A percentile compares a stretch with the other conserved stretches of the same genome.
Evolutionary conservation across 2,113 vertebrate species (phyloP).

Genomic region (Plotosus lineatus): DNA sequence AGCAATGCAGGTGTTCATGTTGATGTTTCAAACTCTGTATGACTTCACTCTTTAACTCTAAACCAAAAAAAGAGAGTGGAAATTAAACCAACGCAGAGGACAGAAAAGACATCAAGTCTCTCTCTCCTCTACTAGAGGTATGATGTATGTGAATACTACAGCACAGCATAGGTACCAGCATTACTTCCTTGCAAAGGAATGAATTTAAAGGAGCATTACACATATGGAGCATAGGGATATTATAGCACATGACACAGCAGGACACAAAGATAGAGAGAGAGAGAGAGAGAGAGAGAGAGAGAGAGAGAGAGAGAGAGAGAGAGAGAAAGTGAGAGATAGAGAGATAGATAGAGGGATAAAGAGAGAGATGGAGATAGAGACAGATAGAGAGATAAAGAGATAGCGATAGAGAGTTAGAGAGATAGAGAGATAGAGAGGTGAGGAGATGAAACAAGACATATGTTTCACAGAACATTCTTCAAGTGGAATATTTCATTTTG

Average conservation of each 20-base stretch:
- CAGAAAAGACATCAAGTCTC: neutral
- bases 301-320: conserved; percentile 36
- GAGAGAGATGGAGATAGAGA: conserved; percentile 27
- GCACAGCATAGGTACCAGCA: too few relatives aligned
- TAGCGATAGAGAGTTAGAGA: too few relatives aligned
- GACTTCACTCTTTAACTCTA: conserved; percentile 23
- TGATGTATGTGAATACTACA: conserved; percentile 36
- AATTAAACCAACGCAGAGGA: conserved; percentile 11
- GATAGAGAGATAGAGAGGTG: conserved; percentile 36
- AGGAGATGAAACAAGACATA: conserved; percentile 34
- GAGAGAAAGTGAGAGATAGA: conserved; percentile 39
- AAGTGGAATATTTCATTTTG: conserved; percentile 16
- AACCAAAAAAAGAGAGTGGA: conserved; percentile 2
- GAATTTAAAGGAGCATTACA: conserved; percentile 50
- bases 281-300: too few relatives aligned
- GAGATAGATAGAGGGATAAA: too few relatives aligned
- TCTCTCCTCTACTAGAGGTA: conserved; percentile 21
- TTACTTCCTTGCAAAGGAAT: conserved; percentile 32
- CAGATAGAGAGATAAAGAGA: conserved; percentile 50
- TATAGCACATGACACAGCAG: conserved; percentile 48
- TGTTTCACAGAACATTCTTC: conserved; percentile 33
- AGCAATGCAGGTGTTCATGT: conserved; percentile 13
- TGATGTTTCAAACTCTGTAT: conserved; percentile 26
- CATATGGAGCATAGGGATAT: conserved; percentile 50
- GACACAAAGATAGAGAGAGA: conserved; percentile 44